Evolutionary conservation across 2,888 invertebrate genomes (phyloP).

Genomic region (Alentia gelatinosa): DNA sequence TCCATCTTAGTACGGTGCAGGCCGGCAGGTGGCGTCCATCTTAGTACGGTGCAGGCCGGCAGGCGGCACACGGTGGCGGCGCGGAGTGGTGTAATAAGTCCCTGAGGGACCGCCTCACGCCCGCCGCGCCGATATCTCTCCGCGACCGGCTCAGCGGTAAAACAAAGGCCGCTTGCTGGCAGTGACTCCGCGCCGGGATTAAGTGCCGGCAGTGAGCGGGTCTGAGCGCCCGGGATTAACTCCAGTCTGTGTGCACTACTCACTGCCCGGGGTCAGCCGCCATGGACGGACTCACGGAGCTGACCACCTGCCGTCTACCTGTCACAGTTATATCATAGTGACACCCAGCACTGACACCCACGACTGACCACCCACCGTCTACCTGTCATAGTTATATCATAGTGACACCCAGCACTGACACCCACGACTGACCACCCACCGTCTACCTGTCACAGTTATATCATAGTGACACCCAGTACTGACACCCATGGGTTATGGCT

Average conservation of each 20-base stretch:
- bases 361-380: too few relatives aligned
- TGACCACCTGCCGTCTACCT: not conserved
- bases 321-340: not conserved
- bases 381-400: not conserved
- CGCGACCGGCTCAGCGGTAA: not conserved
- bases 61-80: not conserved
- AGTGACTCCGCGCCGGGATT: too few relatives aligned
- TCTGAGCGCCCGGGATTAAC: too few relatives aligned
- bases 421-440: too few relatives aligned
- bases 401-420: too few relatives aligned
- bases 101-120: not conserved
- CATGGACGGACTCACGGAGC: too few relatives aligned
- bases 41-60: not conserved
- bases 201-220: too few relatives aligned
- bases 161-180: not conserved
- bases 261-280: not conserved
- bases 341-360: too few relatives aligned
- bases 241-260: not conserved
- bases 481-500: too few relatives aligned
- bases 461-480: too few relatives aligned
- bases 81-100: conserved; percentile 27
- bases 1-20: too few relatives aligned
- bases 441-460: not conserved
- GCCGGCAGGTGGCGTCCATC: not conserved
- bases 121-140: not conserved